Evolutionary conservation across 1,140 invertebrate genomes (phyloP).

Genomic region (Heliconius eleuchia): DNA sequence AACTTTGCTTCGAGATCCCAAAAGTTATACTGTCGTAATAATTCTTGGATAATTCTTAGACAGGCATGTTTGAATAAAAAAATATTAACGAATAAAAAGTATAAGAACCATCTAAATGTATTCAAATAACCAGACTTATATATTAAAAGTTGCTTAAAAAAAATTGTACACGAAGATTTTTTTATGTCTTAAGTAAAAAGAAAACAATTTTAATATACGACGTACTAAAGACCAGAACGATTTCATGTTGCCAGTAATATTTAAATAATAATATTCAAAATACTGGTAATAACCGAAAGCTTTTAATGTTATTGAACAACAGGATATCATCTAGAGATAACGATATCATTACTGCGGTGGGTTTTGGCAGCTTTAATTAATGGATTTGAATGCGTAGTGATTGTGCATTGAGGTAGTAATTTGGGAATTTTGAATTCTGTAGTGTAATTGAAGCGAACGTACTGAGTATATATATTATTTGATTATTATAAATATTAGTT

Average conservation of each 20-base stretch:
- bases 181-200: too few relatives aligned
- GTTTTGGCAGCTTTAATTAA: conserved; percentile 23
- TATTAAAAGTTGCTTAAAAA: too few relatives aligned
- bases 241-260: neutral
- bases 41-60: conserved; percentile 30
- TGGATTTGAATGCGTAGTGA: conserved; percentile 16
- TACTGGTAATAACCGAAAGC: conserved; percentile 42
- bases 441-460: neutral
- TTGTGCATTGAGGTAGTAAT: conserved; percentile 13
- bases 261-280: conserved; percentile 14
- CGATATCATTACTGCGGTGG: conserved; percentile 37
- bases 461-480: neutral
- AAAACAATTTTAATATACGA: neutral
- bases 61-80: conserved; percentile 20
- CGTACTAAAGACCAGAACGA: neutral
- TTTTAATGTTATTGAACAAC: conserved; percentile 47
- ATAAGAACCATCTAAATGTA: too few relatives aligned
- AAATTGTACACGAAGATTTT: too few relatives aligned
- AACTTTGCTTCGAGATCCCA: conserved; percentile 48
- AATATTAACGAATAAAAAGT: neutral
- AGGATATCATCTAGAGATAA: conserved; percentile 45
- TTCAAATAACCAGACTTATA: too few relatives aligned
- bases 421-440: conserved; percentile 2
- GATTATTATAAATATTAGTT: neutral
- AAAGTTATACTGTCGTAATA: conserved; percentile 41